Conservation (phyloP, 1,140 invertebrate genomes). For the Colletes latitarsis region DNA sequence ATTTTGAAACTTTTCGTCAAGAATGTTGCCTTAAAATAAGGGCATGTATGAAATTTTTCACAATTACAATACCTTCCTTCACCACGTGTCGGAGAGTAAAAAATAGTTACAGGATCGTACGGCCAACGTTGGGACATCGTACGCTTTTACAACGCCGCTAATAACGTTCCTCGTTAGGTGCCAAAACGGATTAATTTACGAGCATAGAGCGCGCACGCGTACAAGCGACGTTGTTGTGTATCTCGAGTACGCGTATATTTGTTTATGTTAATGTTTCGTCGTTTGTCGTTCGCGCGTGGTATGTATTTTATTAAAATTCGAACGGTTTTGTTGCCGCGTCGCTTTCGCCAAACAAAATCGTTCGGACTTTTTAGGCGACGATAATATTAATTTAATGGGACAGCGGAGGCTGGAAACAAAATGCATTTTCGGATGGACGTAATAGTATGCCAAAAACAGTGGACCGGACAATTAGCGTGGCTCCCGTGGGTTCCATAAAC, state of each 20-base stretch:
- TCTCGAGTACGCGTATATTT: not conserved
- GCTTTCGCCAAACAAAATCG: not conserved
- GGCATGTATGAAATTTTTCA: no score
- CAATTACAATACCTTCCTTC: no score
- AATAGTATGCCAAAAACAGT: constrained; percentile 28
- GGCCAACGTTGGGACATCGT: no score
- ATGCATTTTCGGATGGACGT: not conserved
- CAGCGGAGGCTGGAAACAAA: not conserved
- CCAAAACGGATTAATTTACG: constrained; percentile 19
- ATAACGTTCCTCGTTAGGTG: not conserved
- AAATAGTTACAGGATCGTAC: no score
- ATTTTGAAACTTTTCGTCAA: no score
- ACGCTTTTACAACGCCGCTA: not conserved
- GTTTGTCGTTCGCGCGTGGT: not conserved
- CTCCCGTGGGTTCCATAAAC: constrained; percentile 41
- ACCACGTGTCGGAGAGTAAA: no score
- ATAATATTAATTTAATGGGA: constrained; percentile 39
- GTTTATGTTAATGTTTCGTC: not conserved
- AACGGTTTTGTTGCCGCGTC: not conserved
- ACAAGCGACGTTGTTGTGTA: no score
- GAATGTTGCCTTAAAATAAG: no score
- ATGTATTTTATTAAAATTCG: constrained; percentile 31
- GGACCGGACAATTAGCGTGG: constrained; percentile 27
- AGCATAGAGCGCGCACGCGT: not conserved
- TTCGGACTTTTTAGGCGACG: not conserved